Evolutionary conservation across 2,797 vertebrate species (phyloP), one percentile per base, ranked within the genome.

Genomic region (Poeciliopsis presidionis): DNA sequence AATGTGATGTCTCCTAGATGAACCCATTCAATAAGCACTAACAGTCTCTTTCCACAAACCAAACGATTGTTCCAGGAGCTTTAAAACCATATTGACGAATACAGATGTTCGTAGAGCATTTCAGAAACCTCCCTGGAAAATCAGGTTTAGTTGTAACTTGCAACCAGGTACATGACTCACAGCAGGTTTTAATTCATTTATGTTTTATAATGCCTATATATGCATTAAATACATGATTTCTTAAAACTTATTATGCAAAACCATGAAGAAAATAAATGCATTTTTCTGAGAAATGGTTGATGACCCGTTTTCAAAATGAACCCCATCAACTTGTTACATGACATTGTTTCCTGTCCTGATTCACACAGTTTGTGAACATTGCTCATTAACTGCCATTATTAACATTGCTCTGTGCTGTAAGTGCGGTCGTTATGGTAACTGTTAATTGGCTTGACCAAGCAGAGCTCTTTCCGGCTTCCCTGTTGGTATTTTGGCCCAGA

Each of bases 401-500:
- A 92, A 86, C 88, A 84, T 86, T 43, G 65, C 72, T 82, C 87
- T 88, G 86, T 90, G 85, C 79, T 8, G 61, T 77, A 81, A 74
- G 85, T 81, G 78, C 73, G 53, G 84, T 94, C 63, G n/a, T 88
- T 77, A 88, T 89, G 90, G 94, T 57, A 73, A 90, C 86, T 1
- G 72, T 85, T 80, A 73, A 82, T 83, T 91, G 90, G 90, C 90
- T 91, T n/a, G 61, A 73, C 75, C 47, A 18, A 28, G n/a, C 20
- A 51, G 76, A 83, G 80, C 83, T 77, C 79, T 73, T 84, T 84
- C 86, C 84, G 89, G 55, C 4, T 73, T 89, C 91, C 85, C 87
- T 43, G 46, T 77, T 86, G 87, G 81, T 78, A 81, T 75, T 79
- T 80, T 93, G 91, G 79, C 91, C 92, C 87, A 92, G 81, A 90